Conservation (phyloP, 1,140 invertebrate species). For the Penaeus japonicus region DNA sequence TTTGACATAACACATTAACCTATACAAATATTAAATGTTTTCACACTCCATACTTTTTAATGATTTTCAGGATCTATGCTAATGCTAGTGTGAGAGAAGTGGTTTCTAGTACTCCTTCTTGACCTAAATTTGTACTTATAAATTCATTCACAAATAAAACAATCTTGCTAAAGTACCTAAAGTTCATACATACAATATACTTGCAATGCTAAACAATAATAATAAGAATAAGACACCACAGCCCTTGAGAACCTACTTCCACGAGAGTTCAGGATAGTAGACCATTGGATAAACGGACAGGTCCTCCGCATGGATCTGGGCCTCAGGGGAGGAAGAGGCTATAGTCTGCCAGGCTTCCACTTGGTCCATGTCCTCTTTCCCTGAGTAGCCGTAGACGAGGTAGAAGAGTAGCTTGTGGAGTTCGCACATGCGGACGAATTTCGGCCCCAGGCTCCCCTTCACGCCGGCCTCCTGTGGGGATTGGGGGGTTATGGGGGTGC, state of each 20-base stretch:
- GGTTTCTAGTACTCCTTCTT: too few relatives aligned
- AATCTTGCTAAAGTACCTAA: too few relatives aligned
- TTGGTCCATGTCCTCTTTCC: conserved; percentile 63
- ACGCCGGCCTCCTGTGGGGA: conserved; percentile 64
- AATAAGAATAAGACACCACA: background rate
- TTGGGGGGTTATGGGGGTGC: too few relatives aligned
- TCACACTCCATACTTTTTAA: too few relatives aligned
- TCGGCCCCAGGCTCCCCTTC: conserved; percentile 66
- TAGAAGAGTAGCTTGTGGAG: conserved; percentile 78
- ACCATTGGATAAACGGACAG: conserved; percentile 64
- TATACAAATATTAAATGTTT: too few relatives aligned
- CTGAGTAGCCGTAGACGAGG: conserved; percentile 71
- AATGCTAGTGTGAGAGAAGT: too few relatives aligned
- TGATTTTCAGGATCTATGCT: too few relatives aligned
- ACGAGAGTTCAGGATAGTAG: conserved; percentile 62
- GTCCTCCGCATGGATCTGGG: conserved; percentile 10
- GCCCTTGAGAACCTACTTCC: conserved; percentile 60
- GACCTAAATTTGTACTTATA: too few relatives aligned
- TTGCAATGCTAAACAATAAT: too few relatives aligned
- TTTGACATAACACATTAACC: too few relatives aligned
- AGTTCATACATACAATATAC: too few relatives aligned
- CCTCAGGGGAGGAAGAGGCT: conserved; percentile 62
- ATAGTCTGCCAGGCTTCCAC: conserved; percentile 65
- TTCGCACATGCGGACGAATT: conserved; percentile 74
- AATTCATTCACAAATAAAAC: too few relatives aligned